phyloP scores from a whole-genome alignment of 2,113 vertebrate species.

The Lanius collurio region DNA sequence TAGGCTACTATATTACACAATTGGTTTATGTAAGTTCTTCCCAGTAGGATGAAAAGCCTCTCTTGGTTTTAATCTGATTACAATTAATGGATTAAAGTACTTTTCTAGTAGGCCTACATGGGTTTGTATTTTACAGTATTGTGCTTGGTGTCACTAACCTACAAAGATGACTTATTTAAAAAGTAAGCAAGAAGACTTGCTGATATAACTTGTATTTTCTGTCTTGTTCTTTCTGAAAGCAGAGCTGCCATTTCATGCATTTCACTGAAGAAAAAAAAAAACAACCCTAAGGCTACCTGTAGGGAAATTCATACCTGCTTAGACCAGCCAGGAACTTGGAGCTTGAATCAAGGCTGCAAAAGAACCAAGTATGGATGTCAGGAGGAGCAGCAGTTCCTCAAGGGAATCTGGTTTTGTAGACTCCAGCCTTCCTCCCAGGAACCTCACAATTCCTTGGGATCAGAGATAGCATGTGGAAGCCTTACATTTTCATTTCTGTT shows the following conservation, averaged over 20 bases:
- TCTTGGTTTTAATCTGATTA: background rate
- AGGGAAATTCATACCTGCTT: background rate
- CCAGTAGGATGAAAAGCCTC: background rate
- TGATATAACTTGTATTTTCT: background rate
- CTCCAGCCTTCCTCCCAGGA: background rate
- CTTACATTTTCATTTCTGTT: background rate
- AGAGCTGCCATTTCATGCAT: background rate
- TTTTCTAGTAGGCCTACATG: background rate
- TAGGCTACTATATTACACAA: background rate
- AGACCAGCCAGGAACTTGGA: background rate
- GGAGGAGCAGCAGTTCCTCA: background rate
- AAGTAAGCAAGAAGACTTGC: background rate
- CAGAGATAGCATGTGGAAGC: background rate
- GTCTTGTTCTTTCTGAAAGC: background rate
- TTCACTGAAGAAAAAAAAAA: background rate
- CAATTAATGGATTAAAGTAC: background rate
- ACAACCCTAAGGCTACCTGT: background rate
- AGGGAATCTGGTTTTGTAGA: background rate
- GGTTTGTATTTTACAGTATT: background rate
- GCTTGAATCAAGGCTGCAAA: background rate
- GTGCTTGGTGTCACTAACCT: background rate
- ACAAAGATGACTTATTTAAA: background rate
- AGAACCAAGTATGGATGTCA: background rate
- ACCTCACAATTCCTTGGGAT: background rate
- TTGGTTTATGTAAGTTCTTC: background rate